A percentile compares a stretch with the other conserved stretches of the same genome.
Conservation (phyloP, 2,797 vertebrate species). For the Danionella dracula region DNA sequence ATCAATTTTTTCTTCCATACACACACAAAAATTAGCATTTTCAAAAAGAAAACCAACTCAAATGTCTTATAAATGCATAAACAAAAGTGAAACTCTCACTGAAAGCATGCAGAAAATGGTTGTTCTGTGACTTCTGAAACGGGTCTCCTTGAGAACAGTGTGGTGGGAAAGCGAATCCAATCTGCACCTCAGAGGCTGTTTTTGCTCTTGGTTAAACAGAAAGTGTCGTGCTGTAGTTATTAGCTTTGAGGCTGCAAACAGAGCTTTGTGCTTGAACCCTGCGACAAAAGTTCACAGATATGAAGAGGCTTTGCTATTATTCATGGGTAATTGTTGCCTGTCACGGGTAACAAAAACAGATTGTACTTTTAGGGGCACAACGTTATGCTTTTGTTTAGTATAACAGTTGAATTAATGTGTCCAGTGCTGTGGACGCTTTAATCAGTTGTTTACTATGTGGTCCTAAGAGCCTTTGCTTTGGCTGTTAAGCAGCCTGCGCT, state of each 20-base stretch:
- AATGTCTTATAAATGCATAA: no score
- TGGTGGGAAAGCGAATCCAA: neutral
- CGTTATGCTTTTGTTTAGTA: constrained; percentile 8
- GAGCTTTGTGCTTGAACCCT: neutral
- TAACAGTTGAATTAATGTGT: constrained; percentile 19
- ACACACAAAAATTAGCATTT: no score
- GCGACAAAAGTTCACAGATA: constrained; percentile 5
- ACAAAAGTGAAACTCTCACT: neutral
- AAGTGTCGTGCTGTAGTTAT: neutral
- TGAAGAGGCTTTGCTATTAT: constrained; percentile 6
- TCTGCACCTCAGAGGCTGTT: neutral
- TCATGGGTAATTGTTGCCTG: constrained; percentile 5
- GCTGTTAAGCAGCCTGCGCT: neutral
- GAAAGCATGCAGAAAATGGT: neutral
- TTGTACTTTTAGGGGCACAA: neutral
- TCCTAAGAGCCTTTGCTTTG: neutral
- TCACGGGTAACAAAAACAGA: constrained; percentile 1
- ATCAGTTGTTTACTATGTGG: constrained; percentile 12
- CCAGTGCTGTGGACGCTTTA: constrained; percentile 11
- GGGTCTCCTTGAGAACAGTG: neutral
- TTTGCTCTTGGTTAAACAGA: neutral
- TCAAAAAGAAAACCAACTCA: no score
- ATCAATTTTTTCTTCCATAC: no score
- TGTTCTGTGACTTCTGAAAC: neutral
- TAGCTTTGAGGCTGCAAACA: constrained; percentile 3